phyloP scores from a whole-genome alignment of 1,140 invertebrate genomes.

The Latrodectus geometricus region DNA sequence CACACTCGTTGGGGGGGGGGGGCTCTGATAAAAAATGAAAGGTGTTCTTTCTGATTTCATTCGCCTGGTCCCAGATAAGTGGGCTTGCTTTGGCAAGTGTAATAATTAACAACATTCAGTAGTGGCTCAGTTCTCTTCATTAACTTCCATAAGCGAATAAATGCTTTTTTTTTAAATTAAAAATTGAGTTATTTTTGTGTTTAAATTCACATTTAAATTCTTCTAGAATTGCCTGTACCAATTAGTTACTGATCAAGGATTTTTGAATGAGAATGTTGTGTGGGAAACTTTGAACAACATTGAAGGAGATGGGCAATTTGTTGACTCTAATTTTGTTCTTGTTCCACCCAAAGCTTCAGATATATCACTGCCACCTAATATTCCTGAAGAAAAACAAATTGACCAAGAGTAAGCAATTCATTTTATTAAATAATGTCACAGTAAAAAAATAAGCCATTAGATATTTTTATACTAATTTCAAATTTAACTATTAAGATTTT shows the following conservation, averaged over 20 bases:
- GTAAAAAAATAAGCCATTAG: background rate
- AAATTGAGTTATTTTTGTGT: too few relatives aligned
- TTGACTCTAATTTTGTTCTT: conserved; percentile 72
- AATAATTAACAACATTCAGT: too few relatives aligned
- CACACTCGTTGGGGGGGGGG: too few relatives aligned
- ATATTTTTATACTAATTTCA: background rate
- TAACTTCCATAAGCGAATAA: too few relatives aligned
- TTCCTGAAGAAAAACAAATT: conserved; percentile 71
- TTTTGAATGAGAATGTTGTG: conserved; percentile 74
- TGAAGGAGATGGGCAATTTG: conserved; percentile 74
- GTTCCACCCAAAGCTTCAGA: conserved; percentile 67
- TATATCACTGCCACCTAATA: conserved; percentile 55
- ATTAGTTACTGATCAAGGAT: conserved; percentile 76
- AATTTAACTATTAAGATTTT: too few relatives aligned
- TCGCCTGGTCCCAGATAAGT: too few relatives aligned
- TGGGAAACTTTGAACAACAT: conserved; percentile 76
- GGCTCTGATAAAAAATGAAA: too few relatives aligned
- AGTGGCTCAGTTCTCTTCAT: too few relatives aligned
- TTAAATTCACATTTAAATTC: background rate
- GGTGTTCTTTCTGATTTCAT: too few relatives aligned
- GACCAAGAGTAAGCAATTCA: conserved; percentile 72
- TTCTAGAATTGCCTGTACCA: conserved; percentile 73
- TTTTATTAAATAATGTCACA: background rate
- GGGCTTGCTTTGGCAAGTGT: too few relatives aligned
- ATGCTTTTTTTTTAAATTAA: too few relatives aligned